phyloP scores from a whole-genome alignment of 1,140 invertebrate species.

The Globodera ellingtonae region DNA sequence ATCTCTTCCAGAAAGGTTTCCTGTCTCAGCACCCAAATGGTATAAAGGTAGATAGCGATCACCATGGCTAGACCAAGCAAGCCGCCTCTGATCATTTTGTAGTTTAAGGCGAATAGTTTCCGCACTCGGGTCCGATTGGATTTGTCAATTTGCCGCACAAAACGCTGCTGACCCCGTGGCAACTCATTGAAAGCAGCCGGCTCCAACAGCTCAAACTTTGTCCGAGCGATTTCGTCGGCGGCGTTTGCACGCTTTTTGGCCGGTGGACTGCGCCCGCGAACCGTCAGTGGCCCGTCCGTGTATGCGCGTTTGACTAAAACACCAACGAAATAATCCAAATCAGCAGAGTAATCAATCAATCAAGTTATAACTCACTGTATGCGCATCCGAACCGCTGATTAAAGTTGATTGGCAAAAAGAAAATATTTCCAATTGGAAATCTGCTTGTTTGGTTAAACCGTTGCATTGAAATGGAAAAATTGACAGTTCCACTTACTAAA shows the following conservation, averaged over 20 bases:
- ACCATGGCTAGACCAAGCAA: conserved; percentile 42
- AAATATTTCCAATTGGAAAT: too few relatives aligned
- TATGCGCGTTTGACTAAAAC: too few relatives aligned
- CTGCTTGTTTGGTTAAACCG: too few relatives aligned
- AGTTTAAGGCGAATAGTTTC: conserved; percentile 61
- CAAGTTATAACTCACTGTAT: neutral
- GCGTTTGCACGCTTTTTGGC: conserved; percentile 14
- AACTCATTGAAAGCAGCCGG: conserved; percentile 60
- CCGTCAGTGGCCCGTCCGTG: conserved; percentile 14
- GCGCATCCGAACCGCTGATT: neutral
- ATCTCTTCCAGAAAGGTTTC: conserved; percentile 65
- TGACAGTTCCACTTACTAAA: too few relatives aligned
- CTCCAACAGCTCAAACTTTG: conserved; percentile 57
- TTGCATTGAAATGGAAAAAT: too few relatives aligned
- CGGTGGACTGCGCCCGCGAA: conserved; percentile 8
- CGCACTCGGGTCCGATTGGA: conserved; percentile 57
- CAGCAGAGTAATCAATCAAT: neutral
- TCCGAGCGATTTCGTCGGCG: conserved; percentile 30
- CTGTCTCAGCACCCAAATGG: conserved; percentile 59
- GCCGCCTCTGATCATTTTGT: conserved; percentile 54
- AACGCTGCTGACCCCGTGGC: conserved; percentile 62
- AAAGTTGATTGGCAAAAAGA: too few relatives aligned
- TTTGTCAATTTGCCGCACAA: conserved; percentile 63
- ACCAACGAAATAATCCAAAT: too few relatives aligned
- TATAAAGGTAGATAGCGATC: conserved; percentile 60